A percentile compares a stretch with the other conserved stretches of the same genome.
Evolutionary conservation across 2,888 invertebrate species (phyloP).

Genomic region (Mycalesis mineus): DNA sequence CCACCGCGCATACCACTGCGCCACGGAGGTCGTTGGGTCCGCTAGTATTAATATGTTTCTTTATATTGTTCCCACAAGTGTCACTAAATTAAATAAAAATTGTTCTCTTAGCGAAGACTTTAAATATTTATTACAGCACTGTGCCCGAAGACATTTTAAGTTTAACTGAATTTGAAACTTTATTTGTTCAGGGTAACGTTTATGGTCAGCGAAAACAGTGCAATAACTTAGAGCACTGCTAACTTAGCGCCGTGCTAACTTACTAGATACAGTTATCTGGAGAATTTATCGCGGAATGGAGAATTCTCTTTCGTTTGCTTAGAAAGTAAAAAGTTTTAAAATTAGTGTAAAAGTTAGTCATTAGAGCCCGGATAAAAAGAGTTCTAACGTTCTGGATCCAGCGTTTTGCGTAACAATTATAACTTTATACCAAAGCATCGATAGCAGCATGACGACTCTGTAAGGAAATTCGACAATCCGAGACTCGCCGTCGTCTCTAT

Average conservation of each 20-base stretch:
- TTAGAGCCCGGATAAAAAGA: too few species aligned
- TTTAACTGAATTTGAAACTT: slow-evolving; percentile 27
- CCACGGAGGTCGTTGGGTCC: too few species aligned
- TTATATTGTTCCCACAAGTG: too few species aligned
- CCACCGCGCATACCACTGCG: too few species aligned
- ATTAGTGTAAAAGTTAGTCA: too few species aligned
- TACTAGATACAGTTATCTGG: slow-evolving; percentile 17
- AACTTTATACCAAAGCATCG: too few species aligned
- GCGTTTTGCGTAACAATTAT: too few species aligned
- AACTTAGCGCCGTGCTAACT: slow-evolving; percentile 15
- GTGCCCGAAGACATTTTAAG: slow-evolving; percentile 12
- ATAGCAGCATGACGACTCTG: too few species aligned
- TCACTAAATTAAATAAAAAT: background rate
- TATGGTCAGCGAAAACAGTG: slow-evolving; percentile 24
- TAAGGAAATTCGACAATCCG: too few species aligned
- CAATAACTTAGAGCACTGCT: slow-evolving; percentile 20
- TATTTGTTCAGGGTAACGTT: slow-evolving; percentile 23
- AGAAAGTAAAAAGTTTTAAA: background rate
- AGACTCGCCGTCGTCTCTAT: too few species aligned
- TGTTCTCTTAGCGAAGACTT: background rate
- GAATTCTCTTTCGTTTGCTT: slow-evolving; percentile 8
- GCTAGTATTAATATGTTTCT: too few species aligned
- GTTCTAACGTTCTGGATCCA: too few species aligned
- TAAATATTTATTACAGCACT: slow-evolving; percentile 13
- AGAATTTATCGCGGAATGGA: slow-evolving; percentile 19